phyloP scores from a whole-genome alignment of 1,140 invertebrate genomes.

The Bombyx mori region ASM3026992v2 NC_085129.1:10742001-10742500 shows the following conservation, averaged over 20 bases:
- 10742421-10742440: conserved; percentile 56
- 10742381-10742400: conserved; percentile 52
- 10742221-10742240: conserved; percentile 19
- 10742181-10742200: too few species aligned
- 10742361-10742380: conserved; percentile 56
- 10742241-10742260: conserved; percentile 46
- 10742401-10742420: conserved; percentile 52
- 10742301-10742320: conserved; percentile 68
- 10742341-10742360: conserved; percentile 70
- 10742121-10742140: too few species aligned
- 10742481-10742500: conserved; percentile 24
- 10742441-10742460: conserved; percentile 64
- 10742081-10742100: too few species aligned
- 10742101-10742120: too few species aligned
- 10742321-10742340: conserved; percentile 69
- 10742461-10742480: conserved; percentile 48
- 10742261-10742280: conserved; percentile 66
- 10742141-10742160: too few species aligned
- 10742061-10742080: too few species aligned
- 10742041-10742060: too few species aligned
- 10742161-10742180: too few species aligned
- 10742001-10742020: too few species aligned
- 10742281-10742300: conserved; percentile 66
- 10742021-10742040: too few species aligned
- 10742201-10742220: too few species aligned